Base-by-base conservation (phyloP, 2,888 invertebrate genomes). In the Leucophora obtusa region DNA sequence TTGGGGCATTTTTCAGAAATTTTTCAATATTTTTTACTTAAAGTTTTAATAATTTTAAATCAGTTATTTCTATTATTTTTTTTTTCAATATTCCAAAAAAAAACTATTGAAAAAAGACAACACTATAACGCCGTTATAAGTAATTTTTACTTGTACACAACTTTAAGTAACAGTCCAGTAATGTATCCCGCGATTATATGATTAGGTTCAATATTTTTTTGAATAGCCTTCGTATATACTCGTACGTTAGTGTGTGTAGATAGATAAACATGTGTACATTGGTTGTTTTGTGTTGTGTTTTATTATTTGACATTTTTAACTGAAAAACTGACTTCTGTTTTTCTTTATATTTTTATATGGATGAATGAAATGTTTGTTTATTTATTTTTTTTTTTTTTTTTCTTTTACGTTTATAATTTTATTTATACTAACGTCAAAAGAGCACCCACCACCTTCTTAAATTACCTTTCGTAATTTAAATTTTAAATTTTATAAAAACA, bases 301-400 rank as follows among this genome's bases (percentile, higher is more conserved):
- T 17, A 28, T 56, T 4, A 35, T 60, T 35, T 21, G 21, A 21
- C 15, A n/a, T 62, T 21, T 21, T 60, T 18, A 54, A 38, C 28
- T 11, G 56, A 70, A 65, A 53, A 53, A 28, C 65, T 60, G 66
- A 75, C 54, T 76, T 81, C 28, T 76, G 53, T 72, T 58, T 58
- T 68, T 51, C 62, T 68, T 51, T 14, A 17, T 62, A 50, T 63
- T 35, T 62, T 60, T 60, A n/a, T 47, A n/a, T n/a, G 54, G 18
- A 68, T 79, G 79, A 79, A 79, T 75, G 75, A 79, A 79, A 74
- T 63, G 59, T 70, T 79, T 65, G 54, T 69, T 60, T 79, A 38
- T 70, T 72, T 18, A 0, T 63, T 65, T 53, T 69, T 47, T 43
- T 53, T 43, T 9, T 62, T 62, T 58, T 47, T 72, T n/a, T 62